phyloP scores from a whole-genome alignment of 2,113 vertebrate species.

The Myrmecobius fasciatus region DNA sequence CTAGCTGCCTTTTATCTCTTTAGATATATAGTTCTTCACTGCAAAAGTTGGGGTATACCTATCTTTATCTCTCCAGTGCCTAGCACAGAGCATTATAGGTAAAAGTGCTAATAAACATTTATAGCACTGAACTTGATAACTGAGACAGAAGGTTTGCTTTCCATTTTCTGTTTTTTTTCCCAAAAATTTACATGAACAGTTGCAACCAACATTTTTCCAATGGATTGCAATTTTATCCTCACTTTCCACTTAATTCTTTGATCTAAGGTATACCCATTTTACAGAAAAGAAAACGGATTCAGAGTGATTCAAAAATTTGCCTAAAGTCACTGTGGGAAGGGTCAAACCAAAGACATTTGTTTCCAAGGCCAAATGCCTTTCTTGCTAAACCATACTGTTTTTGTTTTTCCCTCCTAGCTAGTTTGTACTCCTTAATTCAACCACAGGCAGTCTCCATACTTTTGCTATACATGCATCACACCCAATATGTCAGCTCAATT shows the following conservation, averaged over 20 bases:
- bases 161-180: background rate
- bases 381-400: background rate
- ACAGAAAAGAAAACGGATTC: background rate
- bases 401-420: background rate
- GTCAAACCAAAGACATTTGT: background rate
- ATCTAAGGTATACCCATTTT: background rate
- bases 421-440: background rate
- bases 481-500: constrained; percentile 9
- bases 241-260: background rate
- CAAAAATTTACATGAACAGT: background rate
- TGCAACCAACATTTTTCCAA: background rate
- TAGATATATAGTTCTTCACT: background rate
- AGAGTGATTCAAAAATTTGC: background rate
- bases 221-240: background rate
- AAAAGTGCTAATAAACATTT: background rate
- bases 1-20: background rate
- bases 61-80: background rate
- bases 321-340: background rate
- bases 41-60: background rate
- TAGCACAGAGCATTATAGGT: background rate
- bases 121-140: background rate
- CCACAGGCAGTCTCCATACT: background rate
- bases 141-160: background rate
- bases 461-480: constrained; percentile 24
- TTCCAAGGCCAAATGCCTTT: background rate